Evolutionary conservation across 2,113 vertebrate species (phyloP).

Genomic region (Notechis scutatus): DNA sequence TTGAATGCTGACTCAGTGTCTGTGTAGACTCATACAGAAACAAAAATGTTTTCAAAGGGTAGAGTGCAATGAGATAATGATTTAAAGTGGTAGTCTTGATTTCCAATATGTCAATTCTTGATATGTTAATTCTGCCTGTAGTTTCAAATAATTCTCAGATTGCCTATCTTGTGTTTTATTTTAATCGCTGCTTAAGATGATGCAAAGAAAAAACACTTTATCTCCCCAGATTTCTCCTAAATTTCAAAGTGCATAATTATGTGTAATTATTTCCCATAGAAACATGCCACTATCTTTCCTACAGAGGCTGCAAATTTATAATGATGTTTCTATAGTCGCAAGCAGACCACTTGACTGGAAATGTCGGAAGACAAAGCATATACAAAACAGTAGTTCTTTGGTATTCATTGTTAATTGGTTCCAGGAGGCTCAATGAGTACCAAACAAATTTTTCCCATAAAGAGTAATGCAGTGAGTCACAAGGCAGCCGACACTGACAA

Average conservation of each 20-base stretch:
- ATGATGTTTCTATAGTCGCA: not conserved
- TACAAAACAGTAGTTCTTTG: not conserved
- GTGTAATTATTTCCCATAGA: not conserved
- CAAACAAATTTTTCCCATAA: not conserved
- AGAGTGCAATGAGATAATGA: not conserved
- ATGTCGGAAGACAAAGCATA: not conserved
- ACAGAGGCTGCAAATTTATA: not conserved
- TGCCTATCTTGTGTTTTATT: not conserved
- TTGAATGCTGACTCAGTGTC: constrained; percentile 17
- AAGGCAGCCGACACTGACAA: not conserved
- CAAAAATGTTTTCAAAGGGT: not conserved
- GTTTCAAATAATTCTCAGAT: not conserved
- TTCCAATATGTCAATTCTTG: not conserved
- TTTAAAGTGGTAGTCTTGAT: not conserved
- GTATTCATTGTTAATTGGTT: not conserved
- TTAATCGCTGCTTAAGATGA: not conserved
- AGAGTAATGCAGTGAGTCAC: not conserved
- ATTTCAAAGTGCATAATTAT: not conserved
- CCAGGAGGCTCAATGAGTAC: not conserved
- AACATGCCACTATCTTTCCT: not conserved
- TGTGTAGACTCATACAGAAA: not conserved
- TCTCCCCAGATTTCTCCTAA: not conserved
- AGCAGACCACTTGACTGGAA: not conserved
- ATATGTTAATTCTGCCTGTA: not conserved
- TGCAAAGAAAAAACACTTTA: not conserved